Evolutionary conservation across 2,888 invertebrate genomes (phyloP).

Genomic region (Volucella zonaria): DNA sequence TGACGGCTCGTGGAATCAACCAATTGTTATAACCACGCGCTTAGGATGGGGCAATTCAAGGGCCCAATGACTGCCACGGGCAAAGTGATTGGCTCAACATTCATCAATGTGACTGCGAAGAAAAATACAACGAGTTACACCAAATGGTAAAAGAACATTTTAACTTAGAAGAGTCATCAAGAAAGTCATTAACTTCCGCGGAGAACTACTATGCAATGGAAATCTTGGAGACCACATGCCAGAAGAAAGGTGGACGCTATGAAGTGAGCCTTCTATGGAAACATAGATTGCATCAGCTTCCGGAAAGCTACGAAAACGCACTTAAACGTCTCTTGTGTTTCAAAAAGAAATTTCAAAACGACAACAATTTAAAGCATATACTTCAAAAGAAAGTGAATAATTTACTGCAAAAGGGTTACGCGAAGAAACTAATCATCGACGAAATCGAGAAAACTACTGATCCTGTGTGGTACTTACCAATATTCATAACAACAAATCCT

Average conservation of each 20-base stretch:
- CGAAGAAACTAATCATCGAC: slow-evolving; percentile 43
- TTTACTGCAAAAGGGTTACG: slow-evolving; percentile 69
- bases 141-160: slow-evolving; percentile 40
- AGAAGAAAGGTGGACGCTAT: slow-evolving; percentile 34
- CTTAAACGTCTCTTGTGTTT: slow-evolving; percentile 63
- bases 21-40: slow-evolving; percentile 5
- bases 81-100: slow-evolving; percentile 8
- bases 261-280: slow-evolving; percentile 75
- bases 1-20: slow-evolving; percentile 2
- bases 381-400: too few relatives aligned
- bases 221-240: slow-evolving; percentile 60
- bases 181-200: slow-evolving; percentile 23
- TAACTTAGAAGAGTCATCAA: slow-evolving; percentile 17
- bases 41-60: slow-evolving; percentile 13
- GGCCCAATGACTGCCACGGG: background rate
- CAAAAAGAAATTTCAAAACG: slow-evolving; percentile 64
- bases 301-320: slow-evolving; percentile 66
- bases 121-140: slow-evolving; percentile 33
- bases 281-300: slow-evolving; percentile 56
- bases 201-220: slow-evolving; percentile 44
- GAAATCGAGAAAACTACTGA: slow-evolving; percentile 42
- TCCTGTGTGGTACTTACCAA: slow-evolving; percentile 16
- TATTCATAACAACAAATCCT: slow-evolving; percentile 45
- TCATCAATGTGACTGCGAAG: slow-evolving; percentile 43
- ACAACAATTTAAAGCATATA: slow-evolving; percentile 57